Evolutionary conservation across 2,888 invertebrate species (phyloP), one percentile per base, ranked within the genome.

Genomic region (Tridacna gigas): DNA sequence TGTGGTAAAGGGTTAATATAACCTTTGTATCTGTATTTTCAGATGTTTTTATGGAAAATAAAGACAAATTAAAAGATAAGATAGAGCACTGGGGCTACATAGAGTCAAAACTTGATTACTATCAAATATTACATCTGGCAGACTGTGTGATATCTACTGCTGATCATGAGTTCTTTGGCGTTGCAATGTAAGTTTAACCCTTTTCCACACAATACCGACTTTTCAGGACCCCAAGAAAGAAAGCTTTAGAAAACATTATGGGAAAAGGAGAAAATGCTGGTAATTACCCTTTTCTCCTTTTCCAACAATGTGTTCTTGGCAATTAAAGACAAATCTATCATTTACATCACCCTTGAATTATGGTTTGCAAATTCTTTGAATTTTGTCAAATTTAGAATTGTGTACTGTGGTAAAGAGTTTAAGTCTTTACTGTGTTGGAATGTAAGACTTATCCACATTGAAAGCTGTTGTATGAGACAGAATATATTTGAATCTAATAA

Each of bases 81-180:
- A 95, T 97, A 61, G 89, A 95, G 5, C 94, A 96, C 91, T 97
- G 96, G 96, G 97, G 97, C 0, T 96, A 95, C 92, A 91, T 96
- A 25, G 92, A 95, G 22, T 94, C 92, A 26, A 96, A 96, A 86
- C 94, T 95, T 13, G 95, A 96, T 18, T 97, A 97, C 93, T 96
- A 96, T 85, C 92, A 95, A 56, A 94, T 96, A 3, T 93, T 97
- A 75, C 90, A 94, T 20, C 91, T 94, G 0, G 96, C 96, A 22
- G 96, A 97, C 94, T 96, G 97, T 66, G 96, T 96, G 5, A 96
- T 97, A 47, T 97, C 97, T 0, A 97, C 97, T 11, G 97, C 97
- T 0, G 95, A 96, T 37, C 97, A 97, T 93, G 97, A 97, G 93
- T 97, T 97, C 94, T 97, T 96, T 94, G 97, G 97, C 51, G 97